Evolutionary conservation across 1,140 invertebrate species (phyloP).

Genomic region (Episyrphus balteatus): DNA sequence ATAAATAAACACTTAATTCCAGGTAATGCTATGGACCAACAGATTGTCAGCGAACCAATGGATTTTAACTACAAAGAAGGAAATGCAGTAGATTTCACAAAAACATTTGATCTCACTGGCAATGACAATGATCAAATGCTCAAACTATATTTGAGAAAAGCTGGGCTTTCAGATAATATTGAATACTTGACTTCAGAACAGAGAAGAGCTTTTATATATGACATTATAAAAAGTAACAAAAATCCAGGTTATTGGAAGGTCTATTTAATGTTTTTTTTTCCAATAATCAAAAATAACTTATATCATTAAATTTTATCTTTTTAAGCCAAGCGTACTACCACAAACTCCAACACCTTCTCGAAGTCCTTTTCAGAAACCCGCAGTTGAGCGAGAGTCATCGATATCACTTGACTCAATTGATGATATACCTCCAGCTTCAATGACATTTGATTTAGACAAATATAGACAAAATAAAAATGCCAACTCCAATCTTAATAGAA

Average conservation of each 20-base stretch:
- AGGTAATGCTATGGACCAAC: conserved; percentile 7
- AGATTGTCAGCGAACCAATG: conserved; percentile 27
- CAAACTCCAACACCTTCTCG: conserved; percentile 9
- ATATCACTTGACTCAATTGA: too few relatives aligned
- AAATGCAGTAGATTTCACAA: conserved; percentile 22
- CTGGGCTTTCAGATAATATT: conserved; percentile 22
- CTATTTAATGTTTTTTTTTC: conserved; percentile 5
- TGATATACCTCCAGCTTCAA: too few relatives aligned
- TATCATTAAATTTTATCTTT: background rate
- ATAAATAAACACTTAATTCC: too few relatives aligned
- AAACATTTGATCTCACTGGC: conserved; percentile 30
- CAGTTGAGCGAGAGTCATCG: too few relatives aligned
- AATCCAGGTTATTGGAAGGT: conserved; percentile 31
- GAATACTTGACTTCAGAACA: conserved; percentile 19
- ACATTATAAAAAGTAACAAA: conserved; percentile 32
- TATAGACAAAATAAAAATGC: too few relatives aligned
- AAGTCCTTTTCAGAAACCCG: background rate
- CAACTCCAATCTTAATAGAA: too few relatives aligned
- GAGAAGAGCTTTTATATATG: conserved; percentile 27
- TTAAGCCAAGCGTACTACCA: conserved; percentile 14
- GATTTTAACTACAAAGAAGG: conserved; percentile 28
- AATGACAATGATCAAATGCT: conserved; percentile 26
- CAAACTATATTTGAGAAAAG: conserved; percentile 25
- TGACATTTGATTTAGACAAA: too few relatives aligned
- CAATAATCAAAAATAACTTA: background rate